Evolutionary conservation across 2,888 invertebrate genomes (phyloP).

Genomic region (Xanthorhoe designata): DNA sequence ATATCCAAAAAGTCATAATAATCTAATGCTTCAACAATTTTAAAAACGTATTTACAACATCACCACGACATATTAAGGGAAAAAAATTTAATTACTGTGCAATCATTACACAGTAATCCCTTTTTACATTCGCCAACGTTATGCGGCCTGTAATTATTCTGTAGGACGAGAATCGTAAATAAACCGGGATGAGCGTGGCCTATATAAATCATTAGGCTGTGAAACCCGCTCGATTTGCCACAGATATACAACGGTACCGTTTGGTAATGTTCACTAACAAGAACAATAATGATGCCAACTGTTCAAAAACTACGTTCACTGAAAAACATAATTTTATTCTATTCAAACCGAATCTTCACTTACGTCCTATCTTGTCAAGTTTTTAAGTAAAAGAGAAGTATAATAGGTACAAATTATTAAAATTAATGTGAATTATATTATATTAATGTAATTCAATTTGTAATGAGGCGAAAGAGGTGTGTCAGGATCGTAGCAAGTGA

Average conservation of each 20-base stretch:
- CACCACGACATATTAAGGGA: neutral
- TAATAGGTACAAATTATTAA: too few species aligned
- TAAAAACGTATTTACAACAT: neutral
- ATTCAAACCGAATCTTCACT: too few species aligned
- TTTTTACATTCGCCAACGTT: conserved; percentile 79
- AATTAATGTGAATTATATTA: too few species aligned
- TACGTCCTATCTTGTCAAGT: too few species aligned
- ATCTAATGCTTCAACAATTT: neutral
- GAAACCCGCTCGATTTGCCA: conserved; percentile 69
- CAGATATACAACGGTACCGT: conserved; percentile 11
- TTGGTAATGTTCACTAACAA: neutral
- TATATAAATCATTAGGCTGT: conserved; percentile 81
- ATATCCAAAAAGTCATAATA: neutral
- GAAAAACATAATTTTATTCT: too few species aligned
- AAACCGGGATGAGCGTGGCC: conserved; percentile 80
- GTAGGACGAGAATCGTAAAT: conserved; percentile 79
- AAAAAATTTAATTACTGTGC: conserved; percentile 59
- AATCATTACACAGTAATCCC: conserved; percentile 75
- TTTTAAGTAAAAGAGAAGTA: too few species aligned
- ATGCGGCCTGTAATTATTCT: conserved; percentile 80
- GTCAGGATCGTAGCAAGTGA: too few species aligned
- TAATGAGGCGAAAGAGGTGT: too few species aligned
- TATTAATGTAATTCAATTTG: too few species aligned
- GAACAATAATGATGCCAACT: too few species aligned
- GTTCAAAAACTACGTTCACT: too few species aligned